Evolutionary conservation across 1,140 invertebrate species (phyloP), one percentile per base, ranked within the genome.

Genomic region (Drosophila arizonae): DNA sequence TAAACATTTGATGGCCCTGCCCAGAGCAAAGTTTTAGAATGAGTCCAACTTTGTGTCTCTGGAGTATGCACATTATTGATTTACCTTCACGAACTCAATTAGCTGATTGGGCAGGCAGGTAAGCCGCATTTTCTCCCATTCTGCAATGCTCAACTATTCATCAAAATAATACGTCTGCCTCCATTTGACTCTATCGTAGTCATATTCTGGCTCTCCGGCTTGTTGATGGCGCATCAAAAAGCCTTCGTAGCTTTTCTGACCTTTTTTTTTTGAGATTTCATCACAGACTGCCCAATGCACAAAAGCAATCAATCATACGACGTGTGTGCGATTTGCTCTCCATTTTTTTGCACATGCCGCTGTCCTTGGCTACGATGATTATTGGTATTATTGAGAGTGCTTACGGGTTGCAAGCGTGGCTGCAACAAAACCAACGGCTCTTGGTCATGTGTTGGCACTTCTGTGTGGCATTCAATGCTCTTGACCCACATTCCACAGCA

Each of bases 401-500:
- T 58, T 21, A 52, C 48, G 21, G 48, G 5, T 15, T 15, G 21
- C 46, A 4, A 45, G 15, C 43, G 52, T 66, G 57, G 54, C 15
- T 46, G 28, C 36, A 50, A 64, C 45, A 74, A 56, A 3, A 21
- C 15, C n/a, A 58, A 26, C 13, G 52, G 39, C 41, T 54, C 43
- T 61, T 64, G 52, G 70, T 66, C 66, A 79, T 76, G 69, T 82
- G 72, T 52, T 72, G 63, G 55, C 57, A 67, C 41, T 71, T 69
- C 61, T 48, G 36, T 66, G 62, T 65, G 68, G 48, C 56, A 70
- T 56, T 51, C 65, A 41, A 66, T 62, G 82, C 71, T 87, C 82
- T 87, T 87, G 82, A 87, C 84, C 82, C 84, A 87, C 76, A 88
- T 87, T 81, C 11, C 36, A 4, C 36, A 11, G 4, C 36, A 39